Conservation (phyloP, 2,113 vertebrate genomes). For the Sakesphorus luctuosus region DNA sequence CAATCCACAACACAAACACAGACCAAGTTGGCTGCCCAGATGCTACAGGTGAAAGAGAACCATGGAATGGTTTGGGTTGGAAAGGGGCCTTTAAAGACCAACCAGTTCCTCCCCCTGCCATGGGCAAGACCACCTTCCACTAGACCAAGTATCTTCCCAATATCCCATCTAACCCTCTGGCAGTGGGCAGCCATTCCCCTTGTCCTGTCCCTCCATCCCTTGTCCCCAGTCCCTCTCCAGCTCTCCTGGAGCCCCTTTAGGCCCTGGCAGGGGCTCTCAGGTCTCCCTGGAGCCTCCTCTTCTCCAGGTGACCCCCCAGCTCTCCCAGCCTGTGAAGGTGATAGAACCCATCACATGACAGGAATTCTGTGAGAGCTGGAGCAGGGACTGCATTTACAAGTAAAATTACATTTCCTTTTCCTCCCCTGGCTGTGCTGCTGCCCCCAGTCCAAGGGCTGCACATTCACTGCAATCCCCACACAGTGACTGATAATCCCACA, state of each 20-base stretch:
- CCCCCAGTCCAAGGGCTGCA: rapidly evolving
- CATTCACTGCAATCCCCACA: rapidly evolving
- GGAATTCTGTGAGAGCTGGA: neutral
- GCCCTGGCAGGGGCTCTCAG: neutral
- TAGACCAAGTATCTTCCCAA: neutral
- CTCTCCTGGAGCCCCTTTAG: neutral
- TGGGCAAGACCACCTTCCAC: neutral
- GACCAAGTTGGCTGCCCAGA: neutral
- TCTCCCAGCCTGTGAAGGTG: neutral
- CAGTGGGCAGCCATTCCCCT: neutral
- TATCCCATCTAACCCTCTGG: neutral
- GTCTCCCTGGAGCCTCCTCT: neutral
- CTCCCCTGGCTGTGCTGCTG: neutral
- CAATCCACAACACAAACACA: neutral
- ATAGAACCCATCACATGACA: neutral
- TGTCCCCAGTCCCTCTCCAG: neutral
- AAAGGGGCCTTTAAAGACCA: neutral
- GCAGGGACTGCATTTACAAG: neutral
- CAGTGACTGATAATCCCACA: rapidly evolving
- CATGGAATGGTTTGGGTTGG: neutral
- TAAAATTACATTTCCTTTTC: neutral
- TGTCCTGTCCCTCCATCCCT: neutral
- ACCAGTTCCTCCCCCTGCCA: neutral
- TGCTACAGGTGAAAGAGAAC: neutral
- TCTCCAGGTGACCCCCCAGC: neutral